A percentile compares a stretch with the other conserved stretches of the same genome.
Evolutionary conservation across 2,888 invertebrate species (phyloP).

Genomic region (Pachymerium ferrugineum): DNA sequence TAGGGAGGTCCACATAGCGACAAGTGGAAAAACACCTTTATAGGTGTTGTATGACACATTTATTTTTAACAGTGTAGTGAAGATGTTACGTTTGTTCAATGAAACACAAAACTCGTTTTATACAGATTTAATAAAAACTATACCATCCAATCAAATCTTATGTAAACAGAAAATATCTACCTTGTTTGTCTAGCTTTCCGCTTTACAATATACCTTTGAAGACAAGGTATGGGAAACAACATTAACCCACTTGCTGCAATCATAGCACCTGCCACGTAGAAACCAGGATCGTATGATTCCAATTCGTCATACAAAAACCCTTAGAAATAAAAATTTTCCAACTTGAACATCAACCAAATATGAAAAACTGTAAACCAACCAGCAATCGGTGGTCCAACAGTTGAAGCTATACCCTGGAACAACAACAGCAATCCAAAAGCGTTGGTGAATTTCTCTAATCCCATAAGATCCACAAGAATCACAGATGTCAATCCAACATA

Average conservation of each 20-base stretch:
- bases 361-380: conserved; percentile 64
- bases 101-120: no score
- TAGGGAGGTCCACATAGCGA: no score
- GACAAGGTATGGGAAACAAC: conserved; percentile 80
- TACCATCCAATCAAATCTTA: no score
- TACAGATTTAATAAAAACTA: no score
- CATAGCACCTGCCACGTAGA: conserved; percentile 77
- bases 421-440: conserved; percentile 87
- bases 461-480: conserved; percentile 86
- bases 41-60: no score
- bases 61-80: no score
- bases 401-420: conserved; percentile 89
- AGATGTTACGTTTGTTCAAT: no score
- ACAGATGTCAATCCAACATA: conserved; percentile 96
- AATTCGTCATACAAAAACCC: conserved; percentile 77
- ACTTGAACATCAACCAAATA: neutral
- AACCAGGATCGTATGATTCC: conserved; percentile 75
- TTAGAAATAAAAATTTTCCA: conserved; percentile 49
- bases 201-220: no score
- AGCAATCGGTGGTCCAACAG: conserved; percentile 86
- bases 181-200: no score
- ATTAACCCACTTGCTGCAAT: conserved; percentile 82
- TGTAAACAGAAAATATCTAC: no score
- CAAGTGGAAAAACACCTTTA: no score
- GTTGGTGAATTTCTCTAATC: conserved; percentile 88